These are phyloP conservation scores for Hemitrygon akajei DNA, from an alignment of 2,797 vertebrate genomes.

Conservation along the genomic window DNA sequence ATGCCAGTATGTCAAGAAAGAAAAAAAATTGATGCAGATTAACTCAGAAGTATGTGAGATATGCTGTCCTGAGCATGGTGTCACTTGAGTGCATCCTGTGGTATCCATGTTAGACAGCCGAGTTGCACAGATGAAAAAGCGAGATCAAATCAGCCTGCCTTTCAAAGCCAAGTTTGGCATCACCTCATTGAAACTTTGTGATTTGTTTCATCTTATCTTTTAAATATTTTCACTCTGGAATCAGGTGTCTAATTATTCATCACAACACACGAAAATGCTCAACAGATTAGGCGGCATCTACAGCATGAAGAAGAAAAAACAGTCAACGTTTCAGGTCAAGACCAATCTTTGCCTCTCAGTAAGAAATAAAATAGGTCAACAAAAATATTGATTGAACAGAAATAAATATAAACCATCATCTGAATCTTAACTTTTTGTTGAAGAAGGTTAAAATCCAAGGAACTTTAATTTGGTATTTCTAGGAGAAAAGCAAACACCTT, in stretches of 20 bases:
- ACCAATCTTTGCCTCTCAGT: neutral
- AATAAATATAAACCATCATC: neutral
- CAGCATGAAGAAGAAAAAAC: no score
- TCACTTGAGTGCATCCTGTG: neutral
- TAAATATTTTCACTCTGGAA: neutral
- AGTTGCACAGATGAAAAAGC: neutral
- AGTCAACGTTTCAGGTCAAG: no score
- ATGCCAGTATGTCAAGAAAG: neutral
- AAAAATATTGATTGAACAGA: neutral
- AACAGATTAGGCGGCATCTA: no score
- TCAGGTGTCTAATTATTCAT: neutral
- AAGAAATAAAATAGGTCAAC: neutral
- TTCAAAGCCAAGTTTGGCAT: neutral
- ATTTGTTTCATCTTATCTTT: neutral
- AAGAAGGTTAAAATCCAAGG: no score
- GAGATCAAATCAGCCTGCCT: neutral
- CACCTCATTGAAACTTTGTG: neutral
- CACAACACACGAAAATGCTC: no score
- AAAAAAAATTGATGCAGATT: neutral
- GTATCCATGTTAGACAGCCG: neutral
- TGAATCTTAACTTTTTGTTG: no score
- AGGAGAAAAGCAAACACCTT: no score
- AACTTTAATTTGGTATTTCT: no score
- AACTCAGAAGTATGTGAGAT: neutral
- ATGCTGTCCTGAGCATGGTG: no score